Conservation (phyloP, 2,888 invertebrate species). For the Rotaria socialis region DNA sequence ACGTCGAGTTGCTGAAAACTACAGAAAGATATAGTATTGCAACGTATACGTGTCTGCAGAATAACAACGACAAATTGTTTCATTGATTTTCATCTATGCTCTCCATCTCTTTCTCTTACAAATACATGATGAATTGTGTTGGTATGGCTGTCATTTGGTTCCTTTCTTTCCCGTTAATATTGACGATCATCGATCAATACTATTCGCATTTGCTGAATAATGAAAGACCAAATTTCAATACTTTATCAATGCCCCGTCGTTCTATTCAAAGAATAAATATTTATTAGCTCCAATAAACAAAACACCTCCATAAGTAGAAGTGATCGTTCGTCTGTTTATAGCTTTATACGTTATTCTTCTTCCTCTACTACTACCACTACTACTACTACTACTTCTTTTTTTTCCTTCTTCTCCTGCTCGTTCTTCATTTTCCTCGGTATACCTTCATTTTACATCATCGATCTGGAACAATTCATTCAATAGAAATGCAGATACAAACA, state of each 20-base stretch:
- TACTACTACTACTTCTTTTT: neutral
- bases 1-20: neutral
- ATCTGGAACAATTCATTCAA: neutral
- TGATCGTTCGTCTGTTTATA: neutral
- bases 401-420: too few species aligned
- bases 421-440: too few species aligned
- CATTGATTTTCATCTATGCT: neutral
- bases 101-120: neutral
- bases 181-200: constrained; percentile 13
- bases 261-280: neutral
- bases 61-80: neutral
- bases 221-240: neutral
- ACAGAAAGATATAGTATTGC: neutral
- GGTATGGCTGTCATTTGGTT: neutral
- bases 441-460: neutral
- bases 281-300: neutral
- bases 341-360: neutral
- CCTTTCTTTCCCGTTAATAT: neutral
- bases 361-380: neutral
- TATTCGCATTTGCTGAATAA: neutral
- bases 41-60: neutral
- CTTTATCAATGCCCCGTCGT: neutral
- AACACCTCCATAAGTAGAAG: neutral
- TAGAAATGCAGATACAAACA: neutral
- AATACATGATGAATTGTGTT: neutral